Evolutionary conservation across 2,113 vertebrate species (phyloP).

Genomic region (Peromyscus polionotus): DNA sequence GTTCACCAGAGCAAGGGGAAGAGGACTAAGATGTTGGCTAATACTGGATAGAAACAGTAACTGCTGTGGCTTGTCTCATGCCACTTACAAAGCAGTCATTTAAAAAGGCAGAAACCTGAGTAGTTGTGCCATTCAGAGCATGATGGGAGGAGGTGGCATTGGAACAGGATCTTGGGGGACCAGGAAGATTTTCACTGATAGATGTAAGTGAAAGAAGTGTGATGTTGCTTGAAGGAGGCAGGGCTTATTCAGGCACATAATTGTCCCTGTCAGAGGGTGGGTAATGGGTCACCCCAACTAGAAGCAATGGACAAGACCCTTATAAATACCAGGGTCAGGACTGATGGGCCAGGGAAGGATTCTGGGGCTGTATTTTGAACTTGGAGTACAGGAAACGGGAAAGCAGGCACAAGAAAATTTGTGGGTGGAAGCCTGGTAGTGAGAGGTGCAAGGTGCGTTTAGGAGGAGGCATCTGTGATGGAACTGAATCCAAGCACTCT

Average conservation of each 20-base stretch:
- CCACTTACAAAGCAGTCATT: not conserved
- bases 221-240: not conserved
- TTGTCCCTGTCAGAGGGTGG: not conserved
- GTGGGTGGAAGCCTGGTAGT: rapidly evolving
- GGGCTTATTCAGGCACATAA: not conserved
- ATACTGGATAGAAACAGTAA: too few species aligned
- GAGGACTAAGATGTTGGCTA: too few species aligned
- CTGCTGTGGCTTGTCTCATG: rapidly evolving
- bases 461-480: not conserved
- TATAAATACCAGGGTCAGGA: not conserved
- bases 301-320: not conserved
- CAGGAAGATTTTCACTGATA: not conserved
- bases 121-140: not conserved
- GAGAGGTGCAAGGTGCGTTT: not conserved
- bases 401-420: not conserved
- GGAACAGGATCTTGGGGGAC: not conserved
- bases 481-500: rapidly evolving
- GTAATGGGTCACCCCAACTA: not conserved
- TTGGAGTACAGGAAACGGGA: not conserved
- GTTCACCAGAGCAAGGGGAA: not conserved
- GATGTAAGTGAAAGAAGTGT: not conserved
- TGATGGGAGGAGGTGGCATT: not conserved
- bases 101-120: not conserved
- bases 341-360: not conserved
- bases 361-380: not conserved